Base-by-base conservation (phyloP, 1,140 invertebrate species). In the Anoplolepis gracilipes region DNA sequence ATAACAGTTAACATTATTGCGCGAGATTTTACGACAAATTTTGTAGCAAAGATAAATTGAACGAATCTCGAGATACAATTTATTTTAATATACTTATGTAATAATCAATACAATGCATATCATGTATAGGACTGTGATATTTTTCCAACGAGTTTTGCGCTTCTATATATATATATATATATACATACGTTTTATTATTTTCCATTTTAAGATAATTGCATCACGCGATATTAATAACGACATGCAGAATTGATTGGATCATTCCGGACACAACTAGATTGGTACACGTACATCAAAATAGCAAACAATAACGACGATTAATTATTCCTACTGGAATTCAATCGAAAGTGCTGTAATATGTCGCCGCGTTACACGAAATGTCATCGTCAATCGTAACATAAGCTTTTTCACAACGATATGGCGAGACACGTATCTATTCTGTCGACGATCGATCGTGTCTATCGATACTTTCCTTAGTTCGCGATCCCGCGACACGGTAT, bases 361-460 rank as follows among this genome's bases (percentile, higher is more conserved):
- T 76, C 82, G 82, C 22, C 65, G 72, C 62, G 49, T 85, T 46
- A 89, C 89, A 91, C 84, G 90, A 91, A 91, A 91, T 91, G 90
- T 91, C 90, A 91, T 53, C 62, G 76, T 70, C 55, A 36, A 79
- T 19, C n/a, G 42, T 49, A 53, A 53, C 57, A 28, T 62, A 19
- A 25, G 19, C 16, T 59, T 36, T 16, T 33, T 70, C 36, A 42
- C 70, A 59, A 72, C 62, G 70, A 88, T 81, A 65, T 7, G 69
- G 75, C 30, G 57, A n/a, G 36, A 79, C 57, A 42, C n/a, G 53
- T 30, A 65, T 53, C 33, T 36, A 33, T 81, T 5, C 36, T 33
- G 10, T 76, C 61, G 59, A 84, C 84, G 62, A 90, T 89, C 84
- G 85, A 90, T 90, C 36, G 57, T 19, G 25, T 19, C 36, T 30